phyloP scores from a whole-genome alignment of 2,797 vertebrate species.

The Bothrops alternatus region DNA sequence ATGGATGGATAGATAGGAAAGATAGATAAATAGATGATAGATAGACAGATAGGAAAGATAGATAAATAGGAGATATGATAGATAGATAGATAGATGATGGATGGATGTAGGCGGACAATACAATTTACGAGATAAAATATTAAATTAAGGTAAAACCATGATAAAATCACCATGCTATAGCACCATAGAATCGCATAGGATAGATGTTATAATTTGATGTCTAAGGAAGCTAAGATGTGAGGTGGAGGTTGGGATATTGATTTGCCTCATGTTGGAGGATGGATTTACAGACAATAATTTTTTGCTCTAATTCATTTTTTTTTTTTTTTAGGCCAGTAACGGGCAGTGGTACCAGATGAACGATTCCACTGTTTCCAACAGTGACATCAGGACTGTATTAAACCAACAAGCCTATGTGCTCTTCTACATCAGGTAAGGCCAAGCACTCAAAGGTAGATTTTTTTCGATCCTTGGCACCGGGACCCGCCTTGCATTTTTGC shows the following conservation, averaged over 20 bases:
- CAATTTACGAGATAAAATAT: not conserved
- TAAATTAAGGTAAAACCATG: not conserved
- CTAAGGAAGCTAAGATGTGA: not conserved
- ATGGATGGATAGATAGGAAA: no score
- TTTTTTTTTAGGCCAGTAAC: slow-evolving; percentile 82
- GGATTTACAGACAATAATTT: not conserved
- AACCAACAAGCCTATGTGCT: slow-evolving; percentile 96
- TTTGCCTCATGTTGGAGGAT: not conserved
- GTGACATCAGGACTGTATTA: slow-evolving; percentile 88
- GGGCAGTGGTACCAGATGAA: slow-evolving; percentile 99
- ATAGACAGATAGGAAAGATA: no score
- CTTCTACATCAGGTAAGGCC: slow-evolving; percentile 91
- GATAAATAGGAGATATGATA: no score
- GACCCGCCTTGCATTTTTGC: not conserved
- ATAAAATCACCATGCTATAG: not conserved
- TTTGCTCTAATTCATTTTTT: not conserved
- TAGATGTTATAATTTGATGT: not conserved
- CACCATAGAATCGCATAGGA: not conserved
- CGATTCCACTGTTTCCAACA: slow-evolving; percentile 87
- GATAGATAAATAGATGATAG: no score
- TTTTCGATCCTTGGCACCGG: not conserved
- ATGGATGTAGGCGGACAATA: not conserved
- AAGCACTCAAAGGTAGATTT: not conserved
- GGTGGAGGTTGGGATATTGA: not conserved
- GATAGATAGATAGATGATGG: no score